Evolutionary conservation across 2,113 vertebrate species (phyloP).

Genomic region (Colaptes auratus): DNA sequence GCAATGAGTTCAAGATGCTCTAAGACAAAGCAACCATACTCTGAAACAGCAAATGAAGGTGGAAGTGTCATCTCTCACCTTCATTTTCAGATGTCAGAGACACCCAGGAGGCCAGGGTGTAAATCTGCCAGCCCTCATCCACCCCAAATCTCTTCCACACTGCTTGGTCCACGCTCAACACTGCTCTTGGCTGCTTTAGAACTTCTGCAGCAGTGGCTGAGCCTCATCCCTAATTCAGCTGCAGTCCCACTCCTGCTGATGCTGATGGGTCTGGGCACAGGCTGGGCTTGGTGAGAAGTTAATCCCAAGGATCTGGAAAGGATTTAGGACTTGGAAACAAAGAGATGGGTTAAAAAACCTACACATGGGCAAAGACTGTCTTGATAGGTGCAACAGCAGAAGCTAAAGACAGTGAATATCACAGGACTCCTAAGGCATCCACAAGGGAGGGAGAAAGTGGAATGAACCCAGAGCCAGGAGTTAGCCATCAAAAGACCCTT

Average conservation of each 20-base stretch:
- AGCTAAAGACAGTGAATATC: not conserved
- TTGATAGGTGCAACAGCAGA: not conserved
- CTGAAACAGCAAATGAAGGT: not conserved
- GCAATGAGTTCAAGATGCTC: not conserved
- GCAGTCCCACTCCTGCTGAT: accelerated
- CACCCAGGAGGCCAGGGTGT: not conserved
- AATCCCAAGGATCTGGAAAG: slow-evolving; percentile 4
- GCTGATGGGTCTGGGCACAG: not conserved
- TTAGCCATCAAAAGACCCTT: not conserved
- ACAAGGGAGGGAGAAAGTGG: not conserved
- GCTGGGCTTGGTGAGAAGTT: slow-evolving; percentile 7
- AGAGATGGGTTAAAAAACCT: slow-evolving; percentile 14
- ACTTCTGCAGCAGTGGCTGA: not conserved
- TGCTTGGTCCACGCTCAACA: not conserved
- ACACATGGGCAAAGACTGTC: not conserved
- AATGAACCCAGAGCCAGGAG: not conserved
- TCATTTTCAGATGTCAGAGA: not conserved
- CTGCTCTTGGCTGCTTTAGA: not conserved
- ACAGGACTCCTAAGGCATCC: not conserved
- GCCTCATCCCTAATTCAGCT: not conserved
- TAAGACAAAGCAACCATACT: not conserved
- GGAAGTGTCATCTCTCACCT: not conserved
- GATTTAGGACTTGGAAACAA: slow-evolving; percentile 22
- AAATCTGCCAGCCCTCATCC: not conserved
- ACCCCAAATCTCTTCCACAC: not conserved